These are phyloP conservation scores for Drosophila saltans DNA, from an alignment of 1,140 invertebrate species.

Conservation along the genomic window DNA sequence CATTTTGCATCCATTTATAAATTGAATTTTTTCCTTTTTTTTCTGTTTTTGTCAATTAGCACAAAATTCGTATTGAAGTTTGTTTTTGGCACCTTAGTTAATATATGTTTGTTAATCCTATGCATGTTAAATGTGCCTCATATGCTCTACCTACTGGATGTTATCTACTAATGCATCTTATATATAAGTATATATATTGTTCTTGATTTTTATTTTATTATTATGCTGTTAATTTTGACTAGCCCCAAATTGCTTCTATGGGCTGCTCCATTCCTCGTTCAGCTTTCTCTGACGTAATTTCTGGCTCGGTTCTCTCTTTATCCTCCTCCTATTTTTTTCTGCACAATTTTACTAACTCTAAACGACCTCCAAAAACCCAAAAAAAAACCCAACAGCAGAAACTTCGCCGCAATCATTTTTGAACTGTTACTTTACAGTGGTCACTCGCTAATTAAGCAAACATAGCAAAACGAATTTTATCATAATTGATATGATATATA, in stretches of 20 bases:
- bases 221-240: slow-evolving; percentile 72
- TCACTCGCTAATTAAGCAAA: slow-evolving; percentile 12
- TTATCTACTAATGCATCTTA: slow-evolving; percentile 62
- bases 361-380: slow-evolving; percentile 56
- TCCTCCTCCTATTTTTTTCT: slow-evolving; percentile 10
- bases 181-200: slow-evolving; percentile 23
- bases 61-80: slow-evolving; percentile 23
- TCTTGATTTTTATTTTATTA: slow-evolving; percentile 50
- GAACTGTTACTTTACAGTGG: slow-evolving; percentile 41
- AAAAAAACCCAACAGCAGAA: slow-evolving; percentile 12
- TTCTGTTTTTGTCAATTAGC: slow-evolving; percentile 52
- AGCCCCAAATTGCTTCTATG: slow-evolving; percentile 65
- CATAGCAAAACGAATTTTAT: no score
- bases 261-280: background rate
- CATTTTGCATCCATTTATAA: slow-evolving; percentile 68
- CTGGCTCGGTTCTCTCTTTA: slow-evolving; percentile 6
- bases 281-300: slow-evolving; percentile 64
- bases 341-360: slow-evolving; percentile 52
- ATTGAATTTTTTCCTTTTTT: slow-evolving; percentile 19
- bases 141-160: slow-evolving; percentile 28
- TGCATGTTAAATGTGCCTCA: slow-evolving; percentile 49
- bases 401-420: slow-evolving; percentile 57
- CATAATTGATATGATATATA: no score
- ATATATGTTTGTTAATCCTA: slow-evolving; percentile 64
- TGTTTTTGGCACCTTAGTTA: slow-evolving; percentile 61